Conservation (phyloP, 2,797 vertebrate genomes). For the Falco concolor region DNA sequence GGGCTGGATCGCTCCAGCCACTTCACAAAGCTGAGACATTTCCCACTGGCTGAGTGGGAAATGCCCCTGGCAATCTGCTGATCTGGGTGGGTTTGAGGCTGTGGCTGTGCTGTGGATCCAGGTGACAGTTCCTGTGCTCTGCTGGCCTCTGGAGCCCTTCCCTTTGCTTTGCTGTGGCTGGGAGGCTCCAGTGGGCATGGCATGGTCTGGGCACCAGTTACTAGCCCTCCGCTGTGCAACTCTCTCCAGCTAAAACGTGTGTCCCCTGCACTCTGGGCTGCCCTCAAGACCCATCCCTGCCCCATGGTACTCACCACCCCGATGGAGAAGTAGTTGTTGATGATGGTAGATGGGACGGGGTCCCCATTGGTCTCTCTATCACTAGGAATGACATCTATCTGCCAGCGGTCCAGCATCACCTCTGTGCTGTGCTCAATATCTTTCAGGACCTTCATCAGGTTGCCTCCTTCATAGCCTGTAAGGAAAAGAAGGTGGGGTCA, state of each 20-base stretch:
- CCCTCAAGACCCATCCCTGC: background rate
- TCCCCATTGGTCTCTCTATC: slow-evolving; percentile 88
- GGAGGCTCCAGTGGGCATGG: rapidly evolving
- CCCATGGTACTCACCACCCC: slow-evolving; percentile 83
- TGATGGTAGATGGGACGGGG: slow-evolving; percentile 88
- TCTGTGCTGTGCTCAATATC: slow-evolving; percentile 91
- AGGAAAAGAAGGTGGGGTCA: background rate
- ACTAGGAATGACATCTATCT: slow-evolving; percentile 84
- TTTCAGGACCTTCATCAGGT: slow-evolving; percentile 86
- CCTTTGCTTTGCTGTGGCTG: rapidly evolving
- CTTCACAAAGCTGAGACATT: background rate
- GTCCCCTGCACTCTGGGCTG: background rate
- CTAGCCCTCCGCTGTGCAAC: background rate
- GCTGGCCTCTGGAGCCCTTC: background rate
- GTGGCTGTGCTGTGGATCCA: background rate
- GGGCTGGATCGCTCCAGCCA: rapidly evolving
- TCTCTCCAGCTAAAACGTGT: background rate
- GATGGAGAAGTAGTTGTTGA: slow-evolving; percentile 98
- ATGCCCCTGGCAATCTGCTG: background rate
- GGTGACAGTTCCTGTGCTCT: rapidly evolving
- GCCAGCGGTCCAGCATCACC: slow-evolving; percentile 92
- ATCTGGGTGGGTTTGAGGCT: background rate
- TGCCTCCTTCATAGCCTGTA: slow-evolving; percentile 91
- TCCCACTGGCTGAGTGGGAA: background rate
- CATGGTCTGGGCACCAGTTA: rapidly evolving